Conservation (phyloP, 2,113 vertebrate species). For the Myrmecobius fasciatus region DNA sequence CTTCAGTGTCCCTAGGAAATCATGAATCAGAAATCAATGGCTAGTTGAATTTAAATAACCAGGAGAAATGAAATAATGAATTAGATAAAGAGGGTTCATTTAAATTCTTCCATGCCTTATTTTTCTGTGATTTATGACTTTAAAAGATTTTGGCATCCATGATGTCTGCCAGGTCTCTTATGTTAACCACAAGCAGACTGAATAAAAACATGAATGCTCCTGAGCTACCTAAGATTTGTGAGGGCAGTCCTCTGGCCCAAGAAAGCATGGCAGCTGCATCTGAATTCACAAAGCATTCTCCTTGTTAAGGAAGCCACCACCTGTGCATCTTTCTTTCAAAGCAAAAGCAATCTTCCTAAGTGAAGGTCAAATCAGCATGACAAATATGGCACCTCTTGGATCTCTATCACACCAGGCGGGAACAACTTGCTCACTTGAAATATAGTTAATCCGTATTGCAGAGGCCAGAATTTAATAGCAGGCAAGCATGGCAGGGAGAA, state of each 20-base stretch:
- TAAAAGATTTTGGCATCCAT: slow-evolving; percentile 64
- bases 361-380: slow-evolving; percentile 79
- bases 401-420: slow-evolving; percentile 74
- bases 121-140: slow-evolving; percentile 57
- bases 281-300: slow-evolving; percentile 43
- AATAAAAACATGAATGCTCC: background rate
- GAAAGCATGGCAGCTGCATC: slow-evolving; percentile 1
- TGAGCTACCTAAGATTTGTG: slow-evolving; percentile 38
- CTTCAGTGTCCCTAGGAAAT: slow-evolving; percentile 69
- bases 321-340: slow-evolving; percentile 40
- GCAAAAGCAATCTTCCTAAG: slow-evolving; percentile 66
- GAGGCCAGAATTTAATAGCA: slow-evolving; percentile 72
- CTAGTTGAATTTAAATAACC: slow-evolving; percentile 70
- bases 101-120: slow-evolving; percentile 62
- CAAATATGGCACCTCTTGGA: slow-evolving; percentile 72
- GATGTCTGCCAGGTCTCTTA: background rate
- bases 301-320: slow-evolving; percentile 35
- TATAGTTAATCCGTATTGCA: slow-evolving; percentile 76
- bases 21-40: slow-evolving; percentile 50
- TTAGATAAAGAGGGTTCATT: slow-evolving; percentile 72
- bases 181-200: slow-evolving; percentile 26
- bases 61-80: slow-evolving; percentile 70
- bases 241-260: slow-evolving; percentile 4
- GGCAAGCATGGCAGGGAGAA: slow-evolving; percentile 76
- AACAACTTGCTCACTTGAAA: slow-evolving; percentile 76